A percentile compares a stretch with the other conserved stretches of the same genome.
These are phyloP conservation scores for Scaptomyza graminum DNA, from an alignment of 1,140 invertebrate species.

Conservation along the genomic window DNA sequence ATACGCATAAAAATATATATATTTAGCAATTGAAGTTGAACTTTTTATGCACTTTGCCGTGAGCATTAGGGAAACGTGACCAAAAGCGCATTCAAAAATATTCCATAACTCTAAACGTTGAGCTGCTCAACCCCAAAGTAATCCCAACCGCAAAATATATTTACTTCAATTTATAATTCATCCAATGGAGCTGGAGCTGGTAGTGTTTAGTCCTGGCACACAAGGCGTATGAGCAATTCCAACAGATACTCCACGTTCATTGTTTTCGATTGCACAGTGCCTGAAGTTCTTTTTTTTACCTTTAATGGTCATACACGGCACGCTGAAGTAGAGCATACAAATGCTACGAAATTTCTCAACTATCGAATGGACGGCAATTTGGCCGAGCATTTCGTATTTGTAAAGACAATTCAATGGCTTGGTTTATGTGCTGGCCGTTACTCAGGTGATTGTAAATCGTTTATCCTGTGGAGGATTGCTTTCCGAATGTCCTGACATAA, in stretches of 20 bases:
- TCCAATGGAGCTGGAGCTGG: slow-evolving; percentile 15
- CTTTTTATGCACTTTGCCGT: not conserved
- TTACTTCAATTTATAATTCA: slow-evolving; percentile 54
- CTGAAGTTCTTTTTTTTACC: slow-evolving; percentile 23
- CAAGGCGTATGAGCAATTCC: slow-evolving; percentile 38
- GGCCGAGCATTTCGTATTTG: slow-evolving; percentile 27
- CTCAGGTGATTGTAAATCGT: slow-evolving; percentile 46
- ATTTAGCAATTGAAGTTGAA: slow-evolving; percentile 3
- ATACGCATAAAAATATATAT: not conserved
- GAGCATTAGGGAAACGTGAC: slow-evolving; percentile 34
- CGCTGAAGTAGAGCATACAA: slow-evolving; percentile 46
- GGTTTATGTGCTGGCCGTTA: slow-evolving; percentile 36
- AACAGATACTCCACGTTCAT: slow-evolving; percentile 27
- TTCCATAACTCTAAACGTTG: slow-evolving; percentile 29
- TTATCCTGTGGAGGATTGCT: slow-evolving; percentile 35
- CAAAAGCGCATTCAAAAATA: slow-evolving; percentile 27
- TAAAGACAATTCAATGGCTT: slow-evolving; percentile 41
- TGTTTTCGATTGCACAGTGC: slow-evolving; percentile 35
- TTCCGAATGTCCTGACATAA: slow-evolving; percentile 23
- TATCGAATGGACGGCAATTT: slow-evolving; percentile 50
- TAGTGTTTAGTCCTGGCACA: slow-evolving; percentile 13
- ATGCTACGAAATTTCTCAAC: slow-evolving; percentile 43
- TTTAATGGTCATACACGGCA: slow-evolving; percentile 38
- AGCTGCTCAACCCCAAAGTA: slow-evolving; percentile 17
- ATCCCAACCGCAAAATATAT: slow-evolving; percentile 50